Evolutionary conservation across 2,888 invertebrate genomes (phyloP).

Genomic region (Pristionchus arcanus): DNA sequence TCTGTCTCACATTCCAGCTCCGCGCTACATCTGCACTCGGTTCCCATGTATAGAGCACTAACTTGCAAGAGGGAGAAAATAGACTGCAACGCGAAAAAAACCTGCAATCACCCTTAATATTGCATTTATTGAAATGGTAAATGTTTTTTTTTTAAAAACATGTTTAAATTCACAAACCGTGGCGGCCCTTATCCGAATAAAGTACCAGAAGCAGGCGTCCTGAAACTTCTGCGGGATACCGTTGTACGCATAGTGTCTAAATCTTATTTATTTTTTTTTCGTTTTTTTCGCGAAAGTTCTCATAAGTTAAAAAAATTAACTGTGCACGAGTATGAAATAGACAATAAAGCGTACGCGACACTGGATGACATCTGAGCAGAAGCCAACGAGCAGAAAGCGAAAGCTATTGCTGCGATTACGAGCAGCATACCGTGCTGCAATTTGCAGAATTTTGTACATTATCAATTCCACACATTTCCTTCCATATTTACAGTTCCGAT

Average conservation of each 20-base stretch:
- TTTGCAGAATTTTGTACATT: background rate
- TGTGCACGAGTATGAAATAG: too few species aligned
- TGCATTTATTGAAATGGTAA: too few species aligned
- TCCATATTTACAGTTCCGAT: too few species aligned
- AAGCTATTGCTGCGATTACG: background rate
- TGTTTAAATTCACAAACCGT: constrained; percentile 31
- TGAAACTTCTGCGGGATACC: constrained; percentile 43
- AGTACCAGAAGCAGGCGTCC: constrained; percentile 53
- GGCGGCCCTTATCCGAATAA: constrained; percentile 31
- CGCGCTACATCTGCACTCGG: constrained; percentile 46
- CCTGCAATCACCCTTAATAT: constrained; percentile 7
- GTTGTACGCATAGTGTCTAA: constrained; percentile 53
- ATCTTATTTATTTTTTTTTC: too few species aligned
- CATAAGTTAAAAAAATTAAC: background rate
- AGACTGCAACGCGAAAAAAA: constrained; percentile 50
- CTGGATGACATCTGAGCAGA: constrained; percentile 23
- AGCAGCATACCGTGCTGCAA: constrained; percentile 30
- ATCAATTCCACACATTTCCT: background rate
- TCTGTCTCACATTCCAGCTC: too few species aligned
- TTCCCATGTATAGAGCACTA: constrained; percentile 44
- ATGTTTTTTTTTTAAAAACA: background rate
- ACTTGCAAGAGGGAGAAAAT: constrained; percentile 34
- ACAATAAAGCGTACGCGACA: constrained; percentile 19
- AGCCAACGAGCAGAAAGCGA: constrained; percentile 39
- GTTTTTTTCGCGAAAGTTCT: too few species aligned